phyloP scores from a whole-genome alignment of 1,140 invertebrate species.

The Littorina saxatilis region DNA sequence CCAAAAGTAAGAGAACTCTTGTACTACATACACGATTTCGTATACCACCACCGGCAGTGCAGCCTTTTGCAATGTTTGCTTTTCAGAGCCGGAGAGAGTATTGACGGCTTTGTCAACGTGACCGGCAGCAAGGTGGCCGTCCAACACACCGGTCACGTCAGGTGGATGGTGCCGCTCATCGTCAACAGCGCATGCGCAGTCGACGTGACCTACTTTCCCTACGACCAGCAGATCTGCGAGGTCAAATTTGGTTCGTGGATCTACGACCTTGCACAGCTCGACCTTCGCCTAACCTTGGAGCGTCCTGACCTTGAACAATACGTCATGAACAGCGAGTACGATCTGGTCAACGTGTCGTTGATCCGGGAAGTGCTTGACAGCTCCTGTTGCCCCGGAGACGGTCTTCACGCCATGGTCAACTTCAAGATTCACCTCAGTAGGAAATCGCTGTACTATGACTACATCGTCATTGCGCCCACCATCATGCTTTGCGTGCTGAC shows the following conservation, averaged over 20 bases:
- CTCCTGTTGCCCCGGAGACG: constrained; percentile 64
- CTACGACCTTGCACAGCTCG: constrained; percentile 95
- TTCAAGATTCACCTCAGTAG: constrained; percentile 59
- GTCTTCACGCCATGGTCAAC: constrained; percentile 65
- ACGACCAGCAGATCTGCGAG: constrained; percentile 96
- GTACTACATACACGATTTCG: too few relatives aligned
- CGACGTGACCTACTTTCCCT: constrained; percentile 83
- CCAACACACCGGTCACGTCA: constrained; percentile 56
- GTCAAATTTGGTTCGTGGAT: constrained; percentile 99
- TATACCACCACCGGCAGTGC: too few relatives aligned
- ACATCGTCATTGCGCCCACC: constrained; percentile 74
- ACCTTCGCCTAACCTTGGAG: constrained; percentile 52
- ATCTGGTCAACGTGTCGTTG: constrained; percentile 46
- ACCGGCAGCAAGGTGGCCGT: constrained; percentile 68
- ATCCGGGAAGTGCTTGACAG: constrained; percentile 45
- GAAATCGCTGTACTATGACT: constrained; percentile 73
- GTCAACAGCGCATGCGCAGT: constrained; percentile 69
- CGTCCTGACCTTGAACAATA: constrained; percentile 64
- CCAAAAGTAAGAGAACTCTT: too few relatives aligned
- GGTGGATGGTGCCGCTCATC: constrained; percentile 71
- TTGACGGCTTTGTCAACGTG: constrained; percentile 69
- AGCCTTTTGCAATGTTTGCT: too few relatives aligned
- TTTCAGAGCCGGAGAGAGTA: constrained; percentile 64
- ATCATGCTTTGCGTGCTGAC: constrained; percentile 73
- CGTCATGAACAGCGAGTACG: constrained; percentile 67